Evolutionary conservation across 2,113 vertebrate genomes (phyloP), one percentile per base, ranked within the genome.

Genomic region (Phalacrocorax aristotelis): DNA sequence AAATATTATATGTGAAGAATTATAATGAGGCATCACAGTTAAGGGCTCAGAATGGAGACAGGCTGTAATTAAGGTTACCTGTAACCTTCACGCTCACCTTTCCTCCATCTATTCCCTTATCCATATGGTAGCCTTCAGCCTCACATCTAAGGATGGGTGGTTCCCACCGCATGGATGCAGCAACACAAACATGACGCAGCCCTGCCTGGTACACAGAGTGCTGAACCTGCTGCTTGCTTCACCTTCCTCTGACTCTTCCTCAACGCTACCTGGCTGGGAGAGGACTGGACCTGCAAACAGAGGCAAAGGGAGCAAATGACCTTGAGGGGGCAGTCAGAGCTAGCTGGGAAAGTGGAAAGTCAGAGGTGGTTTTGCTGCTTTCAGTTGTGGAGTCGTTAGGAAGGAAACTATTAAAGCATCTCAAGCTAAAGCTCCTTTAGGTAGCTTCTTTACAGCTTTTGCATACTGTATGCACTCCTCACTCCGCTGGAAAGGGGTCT

Each of bases 401-500:
- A 61, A 52, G 60, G 64, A 87, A 66, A 49, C 30, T n/a, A 4
- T 61, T 62, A 13, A 52, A 68, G 27, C 48, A 26, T 18, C 51
- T 46, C 26, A 3, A 96, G 34, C 51, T 71, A n/a, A 44, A 69
- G 49, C 27, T 44, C 38, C 52, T 87, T 66, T n/a, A 48, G 44
- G 49, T 38, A 42, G 55, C 32, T 69, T 9, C 44, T 74, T 61
- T 51, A n/a, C 15, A 48, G 49, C 49, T 70, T 89, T 74, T 70
- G 46, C 54, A 13, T 66, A 6, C 34, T 10, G 3, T 51, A 12
- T 26, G 54, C 7, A 0, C 55, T 69, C 16, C 64, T 52, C 4
- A 4, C 48, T 76, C 9, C 0, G 0, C 66, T 10, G 7, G 34
- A 64, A 68, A 64, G 58, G n/a, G 54, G 34, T 23, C 64, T 58